Evolutionary conservation across 2,888 invertebrate species (phyloP).

Genomic region (Notodonta ziczac): DNA sequence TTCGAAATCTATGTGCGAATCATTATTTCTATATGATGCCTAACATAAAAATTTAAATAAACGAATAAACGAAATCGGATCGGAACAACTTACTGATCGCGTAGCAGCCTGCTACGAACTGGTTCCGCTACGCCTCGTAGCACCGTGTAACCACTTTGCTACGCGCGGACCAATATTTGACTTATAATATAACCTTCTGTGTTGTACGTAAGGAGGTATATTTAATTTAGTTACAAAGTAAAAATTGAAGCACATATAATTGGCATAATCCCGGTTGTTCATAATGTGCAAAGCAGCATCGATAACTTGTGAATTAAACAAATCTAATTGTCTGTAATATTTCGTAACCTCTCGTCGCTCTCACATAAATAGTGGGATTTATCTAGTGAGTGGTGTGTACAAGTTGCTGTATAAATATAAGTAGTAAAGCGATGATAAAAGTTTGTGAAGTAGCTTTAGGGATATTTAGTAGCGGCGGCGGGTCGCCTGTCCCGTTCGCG

Average conservation of each 20-base stretch:
- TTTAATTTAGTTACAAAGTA: too few relatives aligned
- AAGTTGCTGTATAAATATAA: slow-evolving; percentile 9
- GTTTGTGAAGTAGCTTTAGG: slow-evolving; percentile 48
- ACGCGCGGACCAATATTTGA: slow-evolving; percentile 30
- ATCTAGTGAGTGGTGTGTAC: not conserved
- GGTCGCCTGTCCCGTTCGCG: slow-evolving; percentile 55
- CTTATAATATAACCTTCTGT: too few relatives aligned
- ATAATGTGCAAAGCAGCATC: too few relatives aligned
- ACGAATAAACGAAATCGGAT: not conserved
- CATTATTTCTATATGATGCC: too few relatives aligned
- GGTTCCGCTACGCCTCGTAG: slow-evolving; percentile 18
- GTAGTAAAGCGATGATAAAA: slow-evolving; percentile 36
- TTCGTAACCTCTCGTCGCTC: slow-evolving; percentile 11
- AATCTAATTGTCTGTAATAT: slow-evolving; percentile 9
- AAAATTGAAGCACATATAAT: too few relatives aligned
- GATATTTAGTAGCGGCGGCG: slow-evolving; percentile 59
- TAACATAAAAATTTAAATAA: not conserved
- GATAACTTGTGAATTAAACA: not conserved
- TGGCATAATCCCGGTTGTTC: too few relatives aligned
- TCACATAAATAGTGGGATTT: slow-evolving; percentile 16
- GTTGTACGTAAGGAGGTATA: too few relatives aligned
- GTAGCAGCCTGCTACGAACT: slow-evolving; percentile 57
- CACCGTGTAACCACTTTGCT: slow-evolving; percentile 38
- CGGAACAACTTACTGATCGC: slow-evolving; percentile 9
- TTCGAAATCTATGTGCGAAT: too few relatives aligned